Conservation (phyloP, 2,113 vertebrate genomes). For the Callorhinus ursinus region DNA sequence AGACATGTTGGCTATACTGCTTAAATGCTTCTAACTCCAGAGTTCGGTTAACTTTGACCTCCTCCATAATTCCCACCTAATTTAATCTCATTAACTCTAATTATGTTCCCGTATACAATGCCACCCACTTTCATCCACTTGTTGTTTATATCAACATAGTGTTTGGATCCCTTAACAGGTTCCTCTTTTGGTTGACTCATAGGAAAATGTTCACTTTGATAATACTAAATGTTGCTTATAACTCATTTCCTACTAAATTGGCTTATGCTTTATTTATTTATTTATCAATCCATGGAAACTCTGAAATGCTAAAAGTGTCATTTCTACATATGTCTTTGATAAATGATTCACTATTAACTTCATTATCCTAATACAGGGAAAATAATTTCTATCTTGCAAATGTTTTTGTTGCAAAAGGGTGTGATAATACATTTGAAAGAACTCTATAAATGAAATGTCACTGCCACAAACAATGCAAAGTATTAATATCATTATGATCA, state of each 20-base stretch:
- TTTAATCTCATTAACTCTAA: slow-evolving; percentile 55
- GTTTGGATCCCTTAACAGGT: background rate
- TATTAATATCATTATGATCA: background rate
- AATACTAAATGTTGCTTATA: background rate
- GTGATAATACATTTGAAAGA: background rate
- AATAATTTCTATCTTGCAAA: background rate
- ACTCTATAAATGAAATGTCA: background rate
- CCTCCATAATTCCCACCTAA: background rate
- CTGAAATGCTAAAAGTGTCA: background rate
- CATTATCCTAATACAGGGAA: background rate
- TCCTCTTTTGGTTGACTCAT: background rate
- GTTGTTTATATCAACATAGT: background rate
- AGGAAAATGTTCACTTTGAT: background rate
- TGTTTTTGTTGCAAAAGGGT: background rate
- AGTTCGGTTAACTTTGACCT: slow-evolving; percentile 23
- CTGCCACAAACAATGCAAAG: background rate
- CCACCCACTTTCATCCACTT: background rate
- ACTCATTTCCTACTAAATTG: background rate
- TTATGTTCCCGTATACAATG: background rate
- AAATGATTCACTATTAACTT: background rate
- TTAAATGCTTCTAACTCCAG: slow-evolving; percentile 10
- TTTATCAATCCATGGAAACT: background rate
- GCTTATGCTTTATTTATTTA: background rate
- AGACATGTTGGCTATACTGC: background rate
- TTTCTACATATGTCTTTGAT: background rate